phyloP scores from a whole-genome alignment of 2,888 invertebrate genomes.

The Aplocera efformata region DNA sequence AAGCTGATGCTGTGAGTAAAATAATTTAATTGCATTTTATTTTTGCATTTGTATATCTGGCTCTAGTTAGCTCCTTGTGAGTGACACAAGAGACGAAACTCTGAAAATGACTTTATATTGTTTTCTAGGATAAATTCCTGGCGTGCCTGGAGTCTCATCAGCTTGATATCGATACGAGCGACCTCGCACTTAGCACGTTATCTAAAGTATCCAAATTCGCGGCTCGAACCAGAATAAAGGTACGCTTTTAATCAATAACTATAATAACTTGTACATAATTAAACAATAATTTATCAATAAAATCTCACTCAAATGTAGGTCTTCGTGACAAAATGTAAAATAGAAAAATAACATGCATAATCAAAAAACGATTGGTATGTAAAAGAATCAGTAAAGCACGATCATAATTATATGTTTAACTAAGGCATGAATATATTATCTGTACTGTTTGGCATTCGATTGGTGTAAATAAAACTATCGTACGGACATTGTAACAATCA shows the following conservation, averaged over 20 bases:
- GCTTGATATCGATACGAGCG: slow-evolving; percentile 93
- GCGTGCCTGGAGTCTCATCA: slow-evolving; percentile 89
- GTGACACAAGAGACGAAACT: too few species aligned
- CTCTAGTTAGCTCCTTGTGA: too few species aligned
- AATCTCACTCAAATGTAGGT: slow-evolving; percentile 24
- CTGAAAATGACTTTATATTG: slow-evolving; percentile 16
- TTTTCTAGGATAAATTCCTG: slow-evolving; percentile 87
- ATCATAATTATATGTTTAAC: slow-evolving; percentile 53
- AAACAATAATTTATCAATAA: too few species aligned
- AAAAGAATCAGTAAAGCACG: slow-evolving; percentile 25
- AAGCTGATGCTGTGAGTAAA: slow-evolving; percentile 92
- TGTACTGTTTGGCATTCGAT: slow-evolving; percentile 39
- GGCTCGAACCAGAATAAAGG: slow-evolving; percentile 89
- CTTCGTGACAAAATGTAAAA: slow-evolving; percentile 24
- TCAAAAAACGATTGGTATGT: slow-evolving; percentile 22
- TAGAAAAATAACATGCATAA: slow-evolving; percentile 28
- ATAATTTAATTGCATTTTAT: too few species aligned
- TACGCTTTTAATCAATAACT: slow-evolving; percentile 37
- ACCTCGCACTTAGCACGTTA: slow-evolving; percentile 91
- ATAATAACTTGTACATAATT: slow-evolving; percentile 6
- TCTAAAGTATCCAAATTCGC: slow-evolving; percentile 96
- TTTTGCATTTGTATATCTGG: too few species aligned
- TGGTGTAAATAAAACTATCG: slow-evolving; percentile 35
- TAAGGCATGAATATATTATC: slow-evolving; percentile 62
- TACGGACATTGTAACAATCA: slow-evolving; percentile 30